A percentile compares a stretch with the other conserved stretches of the same genome.
Conservation (phyloP, 2,888 invertebrate species). For the Tryphoninae sp. region DNA sequence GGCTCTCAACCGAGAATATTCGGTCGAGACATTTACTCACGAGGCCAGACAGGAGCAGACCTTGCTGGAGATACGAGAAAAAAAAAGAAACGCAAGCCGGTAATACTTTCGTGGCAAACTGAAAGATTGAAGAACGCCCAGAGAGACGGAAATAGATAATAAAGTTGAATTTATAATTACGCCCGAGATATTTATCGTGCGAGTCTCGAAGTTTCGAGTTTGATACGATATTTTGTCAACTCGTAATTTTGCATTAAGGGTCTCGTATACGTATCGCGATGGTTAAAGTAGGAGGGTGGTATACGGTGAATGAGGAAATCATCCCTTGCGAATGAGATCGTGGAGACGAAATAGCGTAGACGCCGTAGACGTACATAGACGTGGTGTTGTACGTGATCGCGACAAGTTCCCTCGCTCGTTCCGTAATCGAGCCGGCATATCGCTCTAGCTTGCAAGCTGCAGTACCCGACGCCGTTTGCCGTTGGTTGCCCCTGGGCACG, state of each 20-base stretch:
- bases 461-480: conserved; percentile 39
- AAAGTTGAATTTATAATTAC: neutral
- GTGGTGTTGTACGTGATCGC: conserved; percentile 10
- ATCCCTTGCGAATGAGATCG: neutral
- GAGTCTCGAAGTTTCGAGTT: neutral
- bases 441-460: conserved; percentile 35
- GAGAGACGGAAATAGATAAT: conserved; percentile 19
- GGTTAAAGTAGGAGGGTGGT: neutral
- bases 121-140: conserved; percentile 16
- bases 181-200: neutral
- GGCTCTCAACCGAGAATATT: conserved; percentile 28
- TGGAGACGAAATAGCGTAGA: neutral
- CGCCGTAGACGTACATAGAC: neutral
- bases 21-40: conserved; percentile 32
- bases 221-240: neutral
- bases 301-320: neutral
- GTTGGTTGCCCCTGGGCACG: conserved; percentile 44
- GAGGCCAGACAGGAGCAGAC: conserved; percentile 19
- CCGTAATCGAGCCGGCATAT: conserved; percentile 49
- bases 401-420: conserved; percentile 14
- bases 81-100: conserved; percentile 20
- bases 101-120: neutral
- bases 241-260: too few relatives aligned
- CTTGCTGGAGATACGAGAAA: neutral
- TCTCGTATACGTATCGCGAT: neutral